Base-by-base conservation (phyloP, 2,113 vertebrate species). In the Corynorhinus townsendii region DNA sequence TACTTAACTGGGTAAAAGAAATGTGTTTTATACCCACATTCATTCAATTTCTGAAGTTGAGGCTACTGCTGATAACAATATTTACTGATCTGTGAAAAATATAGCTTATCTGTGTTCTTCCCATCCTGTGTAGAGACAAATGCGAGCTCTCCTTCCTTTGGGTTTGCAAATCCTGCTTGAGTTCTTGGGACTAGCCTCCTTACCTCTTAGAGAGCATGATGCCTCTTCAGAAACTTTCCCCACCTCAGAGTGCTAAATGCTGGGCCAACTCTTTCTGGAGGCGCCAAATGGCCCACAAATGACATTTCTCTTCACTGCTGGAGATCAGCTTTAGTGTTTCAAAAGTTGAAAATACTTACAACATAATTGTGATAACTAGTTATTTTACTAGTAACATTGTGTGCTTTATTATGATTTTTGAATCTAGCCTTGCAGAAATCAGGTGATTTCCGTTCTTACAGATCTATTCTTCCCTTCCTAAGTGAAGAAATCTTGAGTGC, bases 61-160 rank as follows among this genome's bases (percentile, higher is more conserved):
- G 47, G 62, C 49, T 84, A 10, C 38, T 22, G 1, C 30, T 69
- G 17, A 47, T 68, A 77, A 69, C 33, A 47, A 11, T 43, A 30
- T 86, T 91, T 84, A 59, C 56, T 52, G 43, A 56, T 86, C 59
- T 85, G 49, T 91, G 93, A 69, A 77, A 84, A 89, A 75, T 59
- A n/a, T 1, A 9, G 47, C 47, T 80, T 81, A 43, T 79, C 16
- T 72, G 43, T 1, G 26, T 64, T 84, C 12, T 86, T 92, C 80
- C 15, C 38, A 38, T 17, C 17, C 17, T 77, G 28, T 16, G 4
- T 77, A 2, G 68, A 85, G 45, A 82, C 76, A 75, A 5, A 69
- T 43, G 7, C 26, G 47, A 77, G 62, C 11, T 79, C 16, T 52
- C 17, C 11, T 66, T 94, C 43, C 33, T 75, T 82, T 38, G 40